Percentiles rank a stretch among this genome's conserved stretches.
Conservation (phyloP, 1,140 invertebrate species). For the roundworm (Caenorhabditis elegans) region DNA sequence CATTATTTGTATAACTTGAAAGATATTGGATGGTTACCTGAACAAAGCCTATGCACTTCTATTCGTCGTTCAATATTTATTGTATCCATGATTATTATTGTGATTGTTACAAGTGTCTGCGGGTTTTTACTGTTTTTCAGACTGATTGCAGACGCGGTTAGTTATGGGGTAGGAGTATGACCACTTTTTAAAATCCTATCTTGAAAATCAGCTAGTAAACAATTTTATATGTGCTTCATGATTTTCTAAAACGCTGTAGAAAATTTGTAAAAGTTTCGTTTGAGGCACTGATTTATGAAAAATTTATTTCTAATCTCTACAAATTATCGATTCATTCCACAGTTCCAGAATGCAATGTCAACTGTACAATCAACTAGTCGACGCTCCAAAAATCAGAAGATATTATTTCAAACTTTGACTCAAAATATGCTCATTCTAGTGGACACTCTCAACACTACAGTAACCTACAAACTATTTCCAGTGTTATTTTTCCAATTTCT, state of each 20-base stretch:
- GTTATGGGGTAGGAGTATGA: too few species aligned
- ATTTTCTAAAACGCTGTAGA: too few species aligned
- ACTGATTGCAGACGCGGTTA: not conserved
- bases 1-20: not conserved
- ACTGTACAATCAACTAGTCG: not conserved
- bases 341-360: conserved; percentile 19
- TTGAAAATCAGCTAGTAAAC: too few species aligned
- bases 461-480: not conserved
- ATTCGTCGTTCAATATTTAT: conserved; percentile 10
- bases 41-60: not conserved
- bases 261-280: too few species aligned
- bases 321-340: not conserved
- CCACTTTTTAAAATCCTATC: too few species aligned
- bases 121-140: not conserved
- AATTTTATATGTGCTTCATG: too few species aligned
- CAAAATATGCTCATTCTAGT: not conserved
- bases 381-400: not conserved
- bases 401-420: not conserved
- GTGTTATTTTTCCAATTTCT: not conserved
- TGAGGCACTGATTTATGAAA: too few species aligned
- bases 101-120: not conserved
- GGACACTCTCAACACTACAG: not conserved
- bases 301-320: too few species aligned
- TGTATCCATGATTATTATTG: conserved; percentile 17
- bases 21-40: conserved; percentile 2